Percentiles rank a stretch among this genome's conserved stretches.
Evolutionary conservation across 1,140 invertebrate species (phyloP).

Genomic region (Philotrypesis tridentata): DNA sequence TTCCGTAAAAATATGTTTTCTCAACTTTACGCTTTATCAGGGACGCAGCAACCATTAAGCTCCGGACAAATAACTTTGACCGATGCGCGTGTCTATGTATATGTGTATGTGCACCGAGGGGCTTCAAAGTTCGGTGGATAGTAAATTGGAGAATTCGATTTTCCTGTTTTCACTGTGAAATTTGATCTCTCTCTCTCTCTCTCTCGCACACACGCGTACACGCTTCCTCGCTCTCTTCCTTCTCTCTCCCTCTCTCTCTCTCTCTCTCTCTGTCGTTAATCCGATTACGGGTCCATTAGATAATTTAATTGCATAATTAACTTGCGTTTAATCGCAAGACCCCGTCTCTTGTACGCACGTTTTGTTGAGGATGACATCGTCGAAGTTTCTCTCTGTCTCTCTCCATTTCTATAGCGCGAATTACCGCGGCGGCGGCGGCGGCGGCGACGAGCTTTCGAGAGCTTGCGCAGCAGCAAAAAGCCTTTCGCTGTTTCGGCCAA

Average conservation of each 20-base stretch:
- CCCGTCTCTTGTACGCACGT: not conserved
- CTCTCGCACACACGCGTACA: too few species aligned
- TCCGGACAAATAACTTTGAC: not conserved
- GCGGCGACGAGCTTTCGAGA: too few species aligned
- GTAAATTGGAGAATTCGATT: slow-evolving; percentile 37
- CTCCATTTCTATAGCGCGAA: too few species aligned
- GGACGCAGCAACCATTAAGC: not conserved
- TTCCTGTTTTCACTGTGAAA: not conserved
- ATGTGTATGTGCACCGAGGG: not conserved
- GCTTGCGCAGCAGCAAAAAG: slow-evolving; percentile 2
- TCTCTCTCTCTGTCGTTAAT: not conserved
- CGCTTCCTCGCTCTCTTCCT: too few species aligned
- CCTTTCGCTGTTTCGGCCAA: not conserved
- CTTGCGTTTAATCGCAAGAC: not conserved
- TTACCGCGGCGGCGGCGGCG: too few species aligned
- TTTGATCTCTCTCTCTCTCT: not conserved
- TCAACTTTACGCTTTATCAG: slow-evolving; percentile 8
- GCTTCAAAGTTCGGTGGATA: not conserved
- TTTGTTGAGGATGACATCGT: not conserved
- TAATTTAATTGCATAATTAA: slow-evolving; percentile 42
- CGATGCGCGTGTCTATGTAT: too few species aligned
- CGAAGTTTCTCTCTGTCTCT: too few species aligned
- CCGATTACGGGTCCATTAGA: slow-evolving; percentile 37
- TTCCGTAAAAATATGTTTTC: not conserved
- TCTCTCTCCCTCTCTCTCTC: too few species aligned